Evolutionary conservation across 2,113 vertebrate genomes (phyloP), one percentile per base, ranked within the genome.

Genomic region (Epinephelus cyanopodus): DNA sequence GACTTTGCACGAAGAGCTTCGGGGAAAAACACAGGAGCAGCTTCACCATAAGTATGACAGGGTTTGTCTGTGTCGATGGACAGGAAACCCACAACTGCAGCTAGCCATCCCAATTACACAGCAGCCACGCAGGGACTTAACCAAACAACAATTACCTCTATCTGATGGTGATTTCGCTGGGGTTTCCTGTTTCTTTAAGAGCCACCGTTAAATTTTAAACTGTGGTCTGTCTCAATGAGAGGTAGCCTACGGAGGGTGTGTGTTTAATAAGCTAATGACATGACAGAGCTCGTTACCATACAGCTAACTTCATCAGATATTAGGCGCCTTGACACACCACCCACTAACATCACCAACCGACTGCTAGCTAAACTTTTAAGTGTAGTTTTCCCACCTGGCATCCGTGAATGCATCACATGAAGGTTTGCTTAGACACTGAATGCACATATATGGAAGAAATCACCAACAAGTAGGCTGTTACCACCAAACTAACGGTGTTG

Each of bases 61-160:
- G 11, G 70, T 74, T 9, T 58, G 14, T 72, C 25, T 70, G 8
- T 29, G 42, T 48, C 56, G 17, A 66, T 25, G 67, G 69, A 73
- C 81, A 81, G 89, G 85, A 83, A 89, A 82, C 66, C 18, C 69
- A 62, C 56, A 19, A 37, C 77, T 29, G 86, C 79, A 78, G 77
- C 73, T 47, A 84, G 74, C 48, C 81, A 83, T 89, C 81, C 52
- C 77, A 84, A 83, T 86, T 81, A 77, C 1, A 74, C 77, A 69
- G 75, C 86, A 65, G 79, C 47, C 73, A 74, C 27, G 60, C 53
- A 75, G 79, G 19, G 68, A 67, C 80, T 63, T 13, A 74, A 76
- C 53, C 81, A 88, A 85, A 87, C 89, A 88, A 77, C 81, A 79
- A 84, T 88, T 87, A 85, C 60, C 80, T 77, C 79, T 81, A 93